Evolutionary conservation across 1,140 invertebrate genomes (phyloP).

Genomic region (Pogonomyrmex californicus): DNA sequence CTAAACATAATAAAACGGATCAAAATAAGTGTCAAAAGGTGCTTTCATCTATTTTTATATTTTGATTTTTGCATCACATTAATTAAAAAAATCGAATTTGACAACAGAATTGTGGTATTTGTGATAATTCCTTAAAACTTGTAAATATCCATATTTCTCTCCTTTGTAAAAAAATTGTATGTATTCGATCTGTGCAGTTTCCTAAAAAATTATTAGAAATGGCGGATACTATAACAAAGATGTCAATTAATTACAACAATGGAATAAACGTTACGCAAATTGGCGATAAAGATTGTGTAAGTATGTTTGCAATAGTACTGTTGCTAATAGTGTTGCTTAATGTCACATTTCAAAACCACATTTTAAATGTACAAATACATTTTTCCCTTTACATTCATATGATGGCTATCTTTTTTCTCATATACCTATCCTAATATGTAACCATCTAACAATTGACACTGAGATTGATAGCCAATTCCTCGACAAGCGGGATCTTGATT

Average conservation of each 20-base stretch:
- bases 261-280: constrained; percentile 69
- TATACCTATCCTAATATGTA: no score
- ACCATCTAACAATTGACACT: neutral
- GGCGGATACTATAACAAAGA: constrained; percentile 74
- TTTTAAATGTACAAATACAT: neutral
- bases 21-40: neutral
- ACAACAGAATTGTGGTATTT: neutral
- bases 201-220: constrained; percentile 67
- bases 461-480: no score
- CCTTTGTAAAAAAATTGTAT: neutral
- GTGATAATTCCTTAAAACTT: neutral
- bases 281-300: constrained; percentile 77
- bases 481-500: no score
- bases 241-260: constrained; percentile 72
- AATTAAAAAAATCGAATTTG: neutral
- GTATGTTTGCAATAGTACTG: constrained; percentile 55
- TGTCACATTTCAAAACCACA: neutral
- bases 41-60: neutral
- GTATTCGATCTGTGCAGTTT: neutral
- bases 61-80: neutral
- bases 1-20: neutral
- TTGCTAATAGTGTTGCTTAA: neutral
- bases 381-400: no score
- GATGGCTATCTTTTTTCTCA: no score
- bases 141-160: neutral